Conservation (phyloP, 2,888 invertebrate genomes). For the Phyto melanocephala region DNA sequence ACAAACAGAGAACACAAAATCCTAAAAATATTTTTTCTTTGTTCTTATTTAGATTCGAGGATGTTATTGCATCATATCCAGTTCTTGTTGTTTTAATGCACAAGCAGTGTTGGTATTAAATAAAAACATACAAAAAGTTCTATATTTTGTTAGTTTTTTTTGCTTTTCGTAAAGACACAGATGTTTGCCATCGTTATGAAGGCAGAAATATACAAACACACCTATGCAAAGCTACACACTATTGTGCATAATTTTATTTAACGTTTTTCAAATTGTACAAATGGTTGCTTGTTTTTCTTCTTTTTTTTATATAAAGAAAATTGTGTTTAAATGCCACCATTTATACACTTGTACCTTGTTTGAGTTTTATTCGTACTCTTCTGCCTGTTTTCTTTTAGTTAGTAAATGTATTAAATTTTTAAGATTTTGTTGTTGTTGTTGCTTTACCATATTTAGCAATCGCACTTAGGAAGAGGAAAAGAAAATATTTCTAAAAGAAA, state of each 20-base stretch:
- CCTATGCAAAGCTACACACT: neutral
- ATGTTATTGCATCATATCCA: constrained; percentile 33
- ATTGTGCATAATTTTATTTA: neutral
- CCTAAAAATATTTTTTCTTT: neutral
- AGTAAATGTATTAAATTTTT: neutral
- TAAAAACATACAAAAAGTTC: neutral
- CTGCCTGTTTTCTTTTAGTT: neutral
- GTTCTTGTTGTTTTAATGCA: neutral
- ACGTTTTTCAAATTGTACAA: neutral
- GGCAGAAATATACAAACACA: neutral
- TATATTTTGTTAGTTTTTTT: neutral
- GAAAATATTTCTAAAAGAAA: too few species aligned
- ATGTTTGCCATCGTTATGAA: constrained; percentile 8
- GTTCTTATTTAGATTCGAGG: too few species aligned
- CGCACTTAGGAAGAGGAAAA: neutral
- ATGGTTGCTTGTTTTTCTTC: neutral
- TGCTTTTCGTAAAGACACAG: neutral
- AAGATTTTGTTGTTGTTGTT: neutral
- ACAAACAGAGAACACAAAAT: neutral
- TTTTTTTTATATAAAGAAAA: constrained; percentile 1
- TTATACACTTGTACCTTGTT: constrained; percentile 1
- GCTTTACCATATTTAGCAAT: neutral
- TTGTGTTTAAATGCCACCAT: constrained; percentile 5
- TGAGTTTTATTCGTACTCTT: neutral
- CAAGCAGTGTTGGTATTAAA: too few species aligned